Base-by-base conservation (phyloP, 2,797 vertebrate species). In the Echiichthys vipera region DNA sequence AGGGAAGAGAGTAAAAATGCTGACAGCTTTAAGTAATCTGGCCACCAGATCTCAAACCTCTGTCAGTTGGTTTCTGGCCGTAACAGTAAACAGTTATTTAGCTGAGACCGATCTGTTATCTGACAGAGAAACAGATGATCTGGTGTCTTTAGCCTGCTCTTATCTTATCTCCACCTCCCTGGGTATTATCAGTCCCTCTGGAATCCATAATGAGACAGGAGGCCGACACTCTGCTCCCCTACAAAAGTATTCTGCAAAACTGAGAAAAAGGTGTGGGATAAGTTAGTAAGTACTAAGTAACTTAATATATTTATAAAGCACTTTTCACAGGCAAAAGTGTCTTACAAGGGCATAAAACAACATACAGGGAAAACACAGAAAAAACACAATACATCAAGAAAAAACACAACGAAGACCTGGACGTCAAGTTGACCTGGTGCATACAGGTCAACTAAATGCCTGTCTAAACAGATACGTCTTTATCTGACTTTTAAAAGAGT, bases 121-220 rank as follows among this genome's bases (percentile, higher is more conserved):
- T 71, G 47, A 68, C 49, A 37, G 59, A 27, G 42, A 67, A 86
- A 39, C 63, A 46, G 65, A 77, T 74, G 39, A 86, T 77, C 71
- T 54, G 49, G 11, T 64, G 43, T 57, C 42, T 69, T 36, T 57
- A 20, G 68, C n/a, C 37, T n/a, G 46, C 29, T 64, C 53, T 56
- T 30, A 9, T 84, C 68, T 81, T 69, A 74, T 80, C 75, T 82
- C 29, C 25, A 54, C 51, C 62, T 77, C 65, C 20, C 47, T 32
- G 65, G 72, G 66, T 63, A 54, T 34, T 67, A 77, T 85, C 71
- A 75, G 43, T 40, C 65, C 1, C 29, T 14, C 58, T 22, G 53
- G 62, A 78, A 64, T 67, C 66, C 73, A 2, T 36, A 17, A 24
- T 13, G 0, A 53, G 3, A 42, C 42, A 51, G 32, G 49, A 17